Evolutionary conservation across 2,113 vertebrate species (phyloP), one percentile per base, ranked within the genome.

Genomic region (Rhea americana): DNA sequence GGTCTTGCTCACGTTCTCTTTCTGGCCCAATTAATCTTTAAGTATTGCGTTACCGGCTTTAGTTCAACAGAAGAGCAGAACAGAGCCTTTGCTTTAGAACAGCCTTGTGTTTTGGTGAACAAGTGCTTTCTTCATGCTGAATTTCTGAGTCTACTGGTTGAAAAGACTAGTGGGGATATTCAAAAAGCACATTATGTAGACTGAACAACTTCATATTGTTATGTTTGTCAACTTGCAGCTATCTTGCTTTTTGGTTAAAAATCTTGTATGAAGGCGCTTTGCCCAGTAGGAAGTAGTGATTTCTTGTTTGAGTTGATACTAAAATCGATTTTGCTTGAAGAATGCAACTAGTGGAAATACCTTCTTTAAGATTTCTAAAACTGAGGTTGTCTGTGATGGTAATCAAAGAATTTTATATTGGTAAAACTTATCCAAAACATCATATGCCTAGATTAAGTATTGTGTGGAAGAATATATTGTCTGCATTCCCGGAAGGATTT

Each of bases 371-470:
- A 16, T 48, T 28, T 71, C 25, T 7, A 30, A 39, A 71, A 71
- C 13, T 43, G 50, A 87, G 25, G 25, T 45, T 73, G 3, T 45
- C 43, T 45, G 14, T 45, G 14, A 45, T 45, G 25, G 12, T 62
- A 82, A 70, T 73, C 4, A 43, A 37, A 76, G 9, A 43, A 22
- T 58, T 73, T 73, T 47, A 41, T 14, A 11, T 17, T 21, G 25
- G 12, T 63, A 32, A 48, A 71, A 80, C 13, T 50, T 58, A 26
- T 8, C 5, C 12, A n/a, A 30, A 55, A 26, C 0, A 0, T 13
- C 5, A 7, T n/a, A 13, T 78, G 4, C 24, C 9, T 63, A 6
- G 48, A 18, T 24, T 85, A 19, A 67, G 18, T 47, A 47, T 47
- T 47, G 45, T 47, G 17, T 47, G 45, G 45, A 47, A 47, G 45